These are phyloP conservation scores for Exaiptasia diaphana DNA, from an alignment of 64 coral and sea anemone species.

Conservation along the genomic window DNA sequence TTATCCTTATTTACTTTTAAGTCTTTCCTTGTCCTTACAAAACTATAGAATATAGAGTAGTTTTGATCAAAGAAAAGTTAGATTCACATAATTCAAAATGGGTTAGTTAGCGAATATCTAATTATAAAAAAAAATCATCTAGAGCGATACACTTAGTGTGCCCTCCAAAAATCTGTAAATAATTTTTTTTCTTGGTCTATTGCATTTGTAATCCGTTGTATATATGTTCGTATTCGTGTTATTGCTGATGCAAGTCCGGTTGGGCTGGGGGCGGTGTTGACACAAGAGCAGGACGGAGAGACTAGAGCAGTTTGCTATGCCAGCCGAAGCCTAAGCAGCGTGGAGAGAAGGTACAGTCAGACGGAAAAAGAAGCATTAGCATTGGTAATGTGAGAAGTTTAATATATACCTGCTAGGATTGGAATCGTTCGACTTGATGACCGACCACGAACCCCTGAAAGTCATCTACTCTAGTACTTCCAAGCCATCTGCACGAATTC, in stretches of 20 bases:
- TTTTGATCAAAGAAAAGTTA: no score
- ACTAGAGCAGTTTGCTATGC: not conserved
- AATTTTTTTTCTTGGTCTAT: no score
- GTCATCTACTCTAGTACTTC: not conserved
- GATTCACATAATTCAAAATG: no score
- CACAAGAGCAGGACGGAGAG: not conserved
- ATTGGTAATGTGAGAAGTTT: not conserved
- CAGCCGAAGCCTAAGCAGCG: not conserved
- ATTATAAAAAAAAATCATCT: no score
- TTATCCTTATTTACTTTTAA: no score
- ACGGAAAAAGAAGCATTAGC: not conserved
- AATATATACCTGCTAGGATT: not conserved
- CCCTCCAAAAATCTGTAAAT: no score
- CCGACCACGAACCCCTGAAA: not conserved
- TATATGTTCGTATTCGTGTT: no score
- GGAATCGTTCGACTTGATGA: not conserved
- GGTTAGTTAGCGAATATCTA: no score
- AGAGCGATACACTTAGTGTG: no score
- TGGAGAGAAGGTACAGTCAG: not conserved
- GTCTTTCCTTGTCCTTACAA: no score
- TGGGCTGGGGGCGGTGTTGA: not conserved
- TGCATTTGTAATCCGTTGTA: no score
- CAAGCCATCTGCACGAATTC: not conserved
- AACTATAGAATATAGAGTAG: no score
- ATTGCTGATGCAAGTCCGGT: not conserved